These are phyloP conservation scores for Pammene aurita DNA, from an alignment of 2,888 invertebrate species.

Conservation along the genomic window DNA sequence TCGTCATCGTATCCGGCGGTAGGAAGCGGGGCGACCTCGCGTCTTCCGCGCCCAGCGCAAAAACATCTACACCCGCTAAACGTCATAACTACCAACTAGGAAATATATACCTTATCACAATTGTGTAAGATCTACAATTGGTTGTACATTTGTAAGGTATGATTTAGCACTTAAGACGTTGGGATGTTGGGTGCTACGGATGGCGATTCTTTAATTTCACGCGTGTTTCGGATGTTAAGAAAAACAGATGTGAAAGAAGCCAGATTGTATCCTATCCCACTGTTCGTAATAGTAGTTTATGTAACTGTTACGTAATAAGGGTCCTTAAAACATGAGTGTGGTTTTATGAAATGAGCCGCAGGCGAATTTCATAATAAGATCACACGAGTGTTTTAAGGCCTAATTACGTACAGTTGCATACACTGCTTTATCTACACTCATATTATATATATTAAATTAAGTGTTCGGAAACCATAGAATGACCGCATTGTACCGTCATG, in stretches of 20 bases:
- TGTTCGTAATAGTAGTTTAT: not conserved
- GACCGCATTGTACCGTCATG: too few relatives aligned
- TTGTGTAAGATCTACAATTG: not conserved
- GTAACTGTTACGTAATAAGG: too few relatives aligned
- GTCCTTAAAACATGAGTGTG: too few relatives aligned
- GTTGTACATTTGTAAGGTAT: not conserved
- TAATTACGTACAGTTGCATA: too few relatives aligned
- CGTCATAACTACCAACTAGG: constrained; percentile 42
- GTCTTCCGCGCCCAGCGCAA: constrained; percentile 59
- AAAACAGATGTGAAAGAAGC: constrained; percentile 9
- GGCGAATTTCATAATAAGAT: too few relatives aligned
- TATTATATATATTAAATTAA: too few relatives aligned
- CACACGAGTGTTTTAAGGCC: too few relatives aligned
- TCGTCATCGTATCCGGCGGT: constrained; percentile 49
- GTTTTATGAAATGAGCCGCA: too few relatives aligned
- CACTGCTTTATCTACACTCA: too few relatives aligned
- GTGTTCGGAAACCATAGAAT: too few relatives aligned
- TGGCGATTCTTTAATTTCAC: constrained; percentile 17
- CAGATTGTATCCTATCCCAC: not conserved
- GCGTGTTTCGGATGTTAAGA: constrained; percentile 15
- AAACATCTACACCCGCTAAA: constrained; percentile 52
- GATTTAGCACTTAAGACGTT: not conserved
- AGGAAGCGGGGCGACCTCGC: constrained; percentile 60
- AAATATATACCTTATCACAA: constrained; percentile 1
- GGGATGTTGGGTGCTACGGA: not conserved